Evolutionary conservation across 1,140 invertebrate species (phyloP).

Genomic region (Calliphora vicina): DNA sequence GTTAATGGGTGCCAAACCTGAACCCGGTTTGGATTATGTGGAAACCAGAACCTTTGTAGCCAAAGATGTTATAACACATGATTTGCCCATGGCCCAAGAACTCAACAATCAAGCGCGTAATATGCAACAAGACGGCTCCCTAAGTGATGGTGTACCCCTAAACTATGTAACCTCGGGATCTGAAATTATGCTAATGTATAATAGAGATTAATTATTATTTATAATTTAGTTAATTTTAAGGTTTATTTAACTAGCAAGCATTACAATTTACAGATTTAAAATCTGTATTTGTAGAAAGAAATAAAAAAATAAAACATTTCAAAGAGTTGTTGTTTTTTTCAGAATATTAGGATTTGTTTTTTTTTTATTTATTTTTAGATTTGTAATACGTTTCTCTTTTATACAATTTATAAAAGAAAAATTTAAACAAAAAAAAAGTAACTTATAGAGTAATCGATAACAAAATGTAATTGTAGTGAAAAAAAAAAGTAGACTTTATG

Average conservation of each 20-base stretch:
- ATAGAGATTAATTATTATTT: neutral
- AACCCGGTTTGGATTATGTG: constrained; percentile 58
- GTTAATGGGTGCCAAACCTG: constrained; percentile 58
- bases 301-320: too few species aligned
- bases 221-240: neutral
- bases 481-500: too few species aligned
- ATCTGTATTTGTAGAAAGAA: neutral
- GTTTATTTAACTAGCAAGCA: neutral
- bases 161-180: neutral
- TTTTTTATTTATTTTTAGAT: neutral
- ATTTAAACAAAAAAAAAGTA: neutral
- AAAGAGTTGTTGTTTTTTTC: neutral
- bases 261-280: neutral
- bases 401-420: neutral
- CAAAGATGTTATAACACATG: constrained; percentile 56
- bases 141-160: constrained; percentile 18
- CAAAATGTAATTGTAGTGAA: neutral
- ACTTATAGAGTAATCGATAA: neutral
- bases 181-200: constrained; percentile 23
- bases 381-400: neutral
- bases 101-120: constrained; percentile 54
- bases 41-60: constrained; percentile 58
- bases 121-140: constrained; percentile 51
- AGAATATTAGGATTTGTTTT: neutral
- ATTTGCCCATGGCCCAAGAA: constrained; percentile 57